Conservation (phyloP, 2,888 invertebrate genomes). For the Plutella xylostella region DNA sequence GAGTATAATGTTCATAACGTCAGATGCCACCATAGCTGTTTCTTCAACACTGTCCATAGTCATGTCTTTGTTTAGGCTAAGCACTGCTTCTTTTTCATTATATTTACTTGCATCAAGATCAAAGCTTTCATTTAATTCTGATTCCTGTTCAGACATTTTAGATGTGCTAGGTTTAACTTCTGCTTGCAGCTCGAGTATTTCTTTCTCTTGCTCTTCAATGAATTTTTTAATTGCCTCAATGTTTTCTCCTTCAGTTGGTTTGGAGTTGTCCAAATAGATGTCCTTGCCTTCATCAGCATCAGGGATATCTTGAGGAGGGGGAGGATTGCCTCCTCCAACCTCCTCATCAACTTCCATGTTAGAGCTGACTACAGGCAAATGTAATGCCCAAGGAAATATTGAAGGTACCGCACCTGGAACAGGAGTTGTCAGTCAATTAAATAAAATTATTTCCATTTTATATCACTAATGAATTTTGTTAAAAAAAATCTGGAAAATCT, state of each 20-base stretch:
- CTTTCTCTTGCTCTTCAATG: constrained; percentile 46
- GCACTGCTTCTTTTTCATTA: background rate
- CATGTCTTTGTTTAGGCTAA: background rate
- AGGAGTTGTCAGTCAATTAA: too few species aligned
- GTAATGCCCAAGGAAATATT: constrained; percentile 74
- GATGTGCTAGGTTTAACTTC: constrained; percentile 1
- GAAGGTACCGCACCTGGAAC: constrained; percentile 76
- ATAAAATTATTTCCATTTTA: too few species aligned
- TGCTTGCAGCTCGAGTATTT: constrained; percentile 23
- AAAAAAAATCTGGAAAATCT: too few species aligned
- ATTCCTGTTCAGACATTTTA: constrained; percentile 13
- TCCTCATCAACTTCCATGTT: constrained; percentile 13
- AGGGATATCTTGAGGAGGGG: background rate
- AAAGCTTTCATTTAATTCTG: background rate
- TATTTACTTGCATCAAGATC: background rate
- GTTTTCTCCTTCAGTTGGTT: constrained; percentile 43
- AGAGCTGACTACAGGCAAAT: constrained; percentile 12
- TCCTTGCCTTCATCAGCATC: background rate
- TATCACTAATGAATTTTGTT: too few species aligned
- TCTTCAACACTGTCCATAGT: constrained; percentile 9
- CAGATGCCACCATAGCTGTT: constrained; percentile 30
- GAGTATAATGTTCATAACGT: constrained; percentile 48
- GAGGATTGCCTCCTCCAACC: constrained; percentile 13
- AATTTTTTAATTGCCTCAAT: constrained; percentile 50
- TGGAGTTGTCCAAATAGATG: constrained; percentile 26